A percentile compares a stretch with the other conserved stretches of the same genome.
Conservation (phyloP, 1,140 invertebrate genomes). For the Oncopodura yosiiana region DNA sequence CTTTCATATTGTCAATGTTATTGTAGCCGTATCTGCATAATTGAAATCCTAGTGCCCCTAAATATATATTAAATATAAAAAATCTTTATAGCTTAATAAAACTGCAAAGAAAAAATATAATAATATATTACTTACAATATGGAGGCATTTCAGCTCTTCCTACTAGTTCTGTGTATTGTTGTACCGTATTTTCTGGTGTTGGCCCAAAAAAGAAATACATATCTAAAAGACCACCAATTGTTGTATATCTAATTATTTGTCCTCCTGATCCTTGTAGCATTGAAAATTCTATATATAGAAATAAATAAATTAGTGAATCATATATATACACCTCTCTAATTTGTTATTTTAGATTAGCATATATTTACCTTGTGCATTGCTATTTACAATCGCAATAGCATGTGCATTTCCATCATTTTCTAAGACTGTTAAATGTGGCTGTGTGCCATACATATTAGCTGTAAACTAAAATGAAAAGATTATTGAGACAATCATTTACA, state of each 20-base stretch:
- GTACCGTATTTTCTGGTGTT: constrained; percentile 42
- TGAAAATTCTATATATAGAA: constrained; percentile 32
- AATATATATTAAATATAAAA: constrained; percentile 39
- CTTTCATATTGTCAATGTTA: constrained; percentile 38
- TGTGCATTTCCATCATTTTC: constrained; percentile 39
- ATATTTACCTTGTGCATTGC: constrained; percentile 32
- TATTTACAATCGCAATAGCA: constrained; percentile 28
- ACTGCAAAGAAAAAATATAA: not conserved
- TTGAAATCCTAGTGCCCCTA: constrained; percentile 46
- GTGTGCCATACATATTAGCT: constrained; percentile 35
- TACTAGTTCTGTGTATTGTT: constrained; percentile 44
- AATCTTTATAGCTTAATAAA: not conserved
- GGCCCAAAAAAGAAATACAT: constrained; percentile 45
- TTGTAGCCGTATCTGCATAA: constrained; percentile 43
- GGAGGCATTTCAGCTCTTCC: constrained; percentile 26
- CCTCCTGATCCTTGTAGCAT: constrained; percentile 33
- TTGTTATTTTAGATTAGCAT: constrained; percentile 40
- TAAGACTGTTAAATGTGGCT: constrained; percentile 46
- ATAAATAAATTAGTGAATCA: constrained; percentile 4
- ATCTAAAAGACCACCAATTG: constrained; percentile 41
- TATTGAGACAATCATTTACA: not conserved
- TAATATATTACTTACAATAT: not conserved
- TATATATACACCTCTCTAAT: not conserved
- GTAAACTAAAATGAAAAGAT: constrained; percentile 1
- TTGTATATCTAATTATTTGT: constrained; percentile 36